These are phyloP conservation scores for Tillus elongatus DNA, from an alignment of 2,888 invertebrate species.

Conservation along the genomic window DNA sequence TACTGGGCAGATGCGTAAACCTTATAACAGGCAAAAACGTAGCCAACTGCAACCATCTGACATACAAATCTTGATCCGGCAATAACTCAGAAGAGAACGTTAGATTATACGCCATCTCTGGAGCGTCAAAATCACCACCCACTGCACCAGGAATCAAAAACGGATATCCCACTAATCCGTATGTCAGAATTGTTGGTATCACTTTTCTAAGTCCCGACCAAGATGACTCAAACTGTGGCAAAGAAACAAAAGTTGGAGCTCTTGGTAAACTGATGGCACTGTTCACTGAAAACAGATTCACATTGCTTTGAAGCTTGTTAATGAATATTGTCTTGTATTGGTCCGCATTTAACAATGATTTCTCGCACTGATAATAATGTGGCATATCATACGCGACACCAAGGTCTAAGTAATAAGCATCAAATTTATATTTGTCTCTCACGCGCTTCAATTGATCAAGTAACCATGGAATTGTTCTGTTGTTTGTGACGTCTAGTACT, in stretches of 20 bases:
- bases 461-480: conserved; percentile 70
- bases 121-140: conserved; percentile 74
- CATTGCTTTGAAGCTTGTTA: conserved; percentile 51
- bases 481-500: conserved; percentile 79
- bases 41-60: conserved; percentile 84
- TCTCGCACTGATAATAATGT: conserved; percentile 71
- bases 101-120: conserved; percentile 43
- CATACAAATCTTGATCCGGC: conserved; percentile 74
- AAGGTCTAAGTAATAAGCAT: conserved; percentile 75
- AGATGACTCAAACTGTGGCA: conserved; percentile 76
- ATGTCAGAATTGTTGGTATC: conserved; percentile 77
- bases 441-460: conserved; percentile 61
- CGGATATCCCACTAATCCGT: conserved; percentile 86
- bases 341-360: conserved; percentile 68
- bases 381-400: conserved; percentile 81
- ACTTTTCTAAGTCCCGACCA: conserved; percentile 69
- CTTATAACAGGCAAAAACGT: conserved; percentile 88
- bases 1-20: conserved; percentile 82
- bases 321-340: conserved; percentile 69
- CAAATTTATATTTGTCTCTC: conserved; percentile 65
- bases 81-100: conserved; percentile 45
- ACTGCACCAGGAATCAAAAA: conserved; percentile 90
- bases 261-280: conserved; percentile 73
- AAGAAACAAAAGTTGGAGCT: conserved; percentile 75
- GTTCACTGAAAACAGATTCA: conserved; percentile 71